Evolutionary conservation across 2,888 invertebrate genomes (phyloP).

Genomic region (Phymatocera aterrima): DNA sequence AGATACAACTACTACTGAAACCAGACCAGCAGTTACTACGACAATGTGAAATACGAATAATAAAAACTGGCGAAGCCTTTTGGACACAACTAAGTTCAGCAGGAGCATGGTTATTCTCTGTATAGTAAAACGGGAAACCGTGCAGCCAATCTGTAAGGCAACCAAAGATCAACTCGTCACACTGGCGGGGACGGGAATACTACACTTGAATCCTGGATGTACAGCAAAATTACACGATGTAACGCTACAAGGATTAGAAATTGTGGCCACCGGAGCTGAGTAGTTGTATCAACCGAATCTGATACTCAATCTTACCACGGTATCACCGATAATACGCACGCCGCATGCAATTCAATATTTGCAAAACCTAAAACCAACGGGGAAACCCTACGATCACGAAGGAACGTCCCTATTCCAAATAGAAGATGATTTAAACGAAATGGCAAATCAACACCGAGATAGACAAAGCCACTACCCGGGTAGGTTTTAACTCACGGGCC

Average conservation of each 20-base stretch:
- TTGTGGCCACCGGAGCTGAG: neutral
- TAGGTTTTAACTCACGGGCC: no score
- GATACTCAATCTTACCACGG: no score
- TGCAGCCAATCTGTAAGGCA: neutral
- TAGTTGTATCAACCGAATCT: conserved; percentile 2
- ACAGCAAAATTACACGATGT: neutral
- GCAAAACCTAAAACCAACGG: no score
- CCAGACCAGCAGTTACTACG: neutral
- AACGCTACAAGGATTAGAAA: neutral
- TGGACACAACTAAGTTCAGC: neutral
- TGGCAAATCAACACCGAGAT: no score
- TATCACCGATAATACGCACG: no score
- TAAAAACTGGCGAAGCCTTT: neutral
- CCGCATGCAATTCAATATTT: no score
- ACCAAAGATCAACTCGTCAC: neutral
- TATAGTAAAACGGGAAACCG: neutral
- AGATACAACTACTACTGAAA: neutral
- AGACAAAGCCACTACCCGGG: no score
- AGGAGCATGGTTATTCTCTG: conserved; percentile 3
- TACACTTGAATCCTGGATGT: neutral
- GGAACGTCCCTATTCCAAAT: no score
- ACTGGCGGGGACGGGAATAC: neutral
- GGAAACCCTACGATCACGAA: no score
- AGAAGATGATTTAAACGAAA: no score
- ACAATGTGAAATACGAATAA: neutral